A percentile compares a stretch with the other conserved stretches of the same genome.
These are phyloP conservation scores for Delichon dasypus DNA, from an alignment of 2,797 vertebrate species.

Conservation along the genomic window DNA sequence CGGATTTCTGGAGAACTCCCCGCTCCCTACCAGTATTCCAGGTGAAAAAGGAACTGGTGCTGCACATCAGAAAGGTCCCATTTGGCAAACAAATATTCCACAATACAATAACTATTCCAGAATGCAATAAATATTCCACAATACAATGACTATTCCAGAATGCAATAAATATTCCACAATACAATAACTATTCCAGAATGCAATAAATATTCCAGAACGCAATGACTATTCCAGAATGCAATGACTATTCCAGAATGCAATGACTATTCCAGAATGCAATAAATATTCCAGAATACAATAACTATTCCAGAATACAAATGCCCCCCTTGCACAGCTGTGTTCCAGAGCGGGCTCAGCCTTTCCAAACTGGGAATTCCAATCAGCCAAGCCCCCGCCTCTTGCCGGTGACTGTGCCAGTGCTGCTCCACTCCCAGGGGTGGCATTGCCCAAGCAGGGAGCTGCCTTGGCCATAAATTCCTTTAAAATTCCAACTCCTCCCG, in stretches of 20 bases:
- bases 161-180: too few relatives aligned
- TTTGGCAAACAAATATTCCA: background rate
- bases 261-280: too few relatives aligned
- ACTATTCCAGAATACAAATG: accelerated
- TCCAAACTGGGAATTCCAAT: background rate
- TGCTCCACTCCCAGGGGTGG: background rate
- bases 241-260: too few relatives aligned
- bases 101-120: too few relatives aligned
- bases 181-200: too few relatives aligned
- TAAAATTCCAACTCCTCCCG: background rate
- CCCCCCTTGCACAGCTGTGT: accelerated
- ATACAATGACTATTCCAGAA: too few relatives aligned
- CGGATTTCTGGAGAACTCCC: background rate
- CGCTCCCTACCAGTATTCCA: background rate
- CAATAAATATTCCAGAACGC: too few relatives aligned
- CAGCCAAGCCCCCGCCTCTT: background rate
- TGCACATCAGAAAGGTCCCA: accelerated
- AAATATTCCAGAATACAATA: too few relatives aligned
- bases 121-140: too few relatives aligned
- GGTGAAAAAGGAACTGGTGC: background rate
- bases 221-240: too few relatives aligned
- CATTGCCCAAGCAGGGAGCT: background rate
- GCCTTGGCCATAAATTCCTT: background rate
- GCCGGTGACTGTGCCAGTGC: background rate
- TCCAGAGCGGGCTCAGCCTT: background rate